Conservation (phyloP, 2,888 invertebrate species). For the Hecatera dysodea region DNA sequence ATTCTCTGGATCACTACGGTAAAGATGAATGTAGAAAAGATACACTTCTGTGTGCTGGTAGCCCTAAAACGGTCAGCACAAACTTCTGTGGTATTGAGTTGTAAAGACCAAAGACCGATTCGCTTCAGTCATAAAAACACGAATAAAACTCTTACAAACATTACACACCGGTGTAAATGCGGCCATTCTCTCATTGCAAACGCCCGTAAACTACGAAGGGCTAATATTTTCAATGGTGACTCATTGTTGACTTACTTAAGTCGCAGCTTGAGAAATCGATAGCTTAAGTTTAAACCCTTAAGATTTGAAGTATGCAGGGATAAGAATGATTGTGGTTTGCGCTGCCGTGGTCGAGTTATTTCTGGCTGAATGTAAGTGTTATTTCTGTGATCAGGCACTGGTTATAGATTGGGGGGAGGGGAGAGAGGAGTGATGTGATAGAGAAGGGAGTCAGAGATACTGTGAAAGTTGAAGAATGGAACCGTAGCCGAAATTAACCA, state of each 20-base stretch:
- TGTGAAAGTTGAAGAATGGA: too few species aligned
- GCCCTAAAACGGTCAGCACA: neutral
- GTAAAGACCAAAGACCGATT: constrained; percentile 1
- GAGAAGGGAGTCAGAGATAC: neutral
- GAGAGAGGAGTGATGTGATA: too few species aligned
- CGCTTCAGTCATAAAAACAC: neutral
- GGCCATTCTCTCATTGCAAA: constrained; percentile 51
- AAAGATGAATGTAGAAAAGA: too few species aligned
- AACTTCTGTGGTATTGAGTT: neutral
- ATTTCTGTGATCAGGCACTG: neutral
- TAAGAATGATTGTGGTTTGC: constrained; percentile 27
- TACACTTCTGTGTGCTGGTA: neutral
- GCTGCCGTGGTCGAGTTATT: constrained; percentile 4
- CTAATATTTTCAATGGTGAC: constrained; percentile 76
- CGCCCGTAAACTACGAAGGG: constrained; percentile 71
- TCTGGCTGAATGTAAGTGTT: neutral
- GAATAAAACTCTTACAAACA: neutral
- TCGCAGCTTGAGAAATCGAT: constrained; percentile 40
- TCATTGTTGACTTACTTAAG: constrained; percentile 66
- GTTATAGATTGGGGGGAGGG: too few species aligned
- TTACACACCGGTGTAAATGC: constrained; percentile 60
- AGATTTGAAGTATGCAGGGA: constrained; percentile 15
- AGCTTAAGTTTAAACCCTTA: constrained; percentile 24
- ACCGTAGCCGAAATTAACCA: too few species aligned
- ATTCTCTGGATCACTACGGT: too few species aligned